A percentile compares a stretch with the other conserved stretches of the same genome.
Evolutionary conservation across 1,140 invertebrate genomes (phyloP).

Genomic region (Halesus radiatus): DNA sequence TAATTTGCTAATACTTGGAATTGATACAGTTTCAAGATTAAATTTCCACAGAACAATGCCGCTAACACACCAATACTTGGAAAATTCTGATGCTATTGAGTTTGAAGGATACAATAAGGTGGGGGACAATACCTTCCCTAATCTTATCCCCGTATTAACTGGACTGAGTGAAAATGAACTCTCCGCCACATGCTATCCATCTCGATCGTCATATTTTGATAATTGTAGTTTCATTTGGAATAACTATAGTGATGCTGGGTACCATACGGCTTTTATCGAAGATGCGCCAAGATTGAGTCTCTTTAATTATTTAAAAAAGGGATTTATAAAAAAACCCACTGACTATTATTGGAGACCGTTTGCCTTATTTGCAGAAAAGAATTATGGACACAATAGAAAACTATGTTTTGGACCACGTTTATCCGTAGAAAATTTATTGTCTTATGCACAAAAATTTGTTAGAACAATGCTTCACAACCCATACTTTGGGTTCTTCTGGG

Average conservation of each 20-base stretch:
- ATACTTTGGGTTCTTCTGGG: conserved; percentile 86
- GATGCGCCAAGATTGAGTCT: conserved; percentile 80
- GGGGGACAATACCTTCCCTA: conserved; percentile 88
- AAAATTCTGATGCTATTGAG: conserved; percentile 75
- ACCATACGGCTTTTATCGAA: conserved; percentile 84
- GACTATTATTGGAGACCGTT: conserved; percentile 88
- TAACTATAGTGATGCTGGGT: conserved; percentile 78
- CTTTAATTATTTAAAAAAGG: conserved; percentile 86
- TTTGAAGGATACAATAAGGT: conserved; percentile 88
- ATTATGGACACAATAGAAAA: conserved; percentile 72
- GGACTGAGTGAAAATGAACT: conserved; percentile 76
- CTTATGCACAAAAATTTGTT: conserved; percentile 74
- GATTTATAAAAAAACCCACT: conserved; percentile 83
- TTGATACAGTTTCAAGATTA: conserved; percentile 88
- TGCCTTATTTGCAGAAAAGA: conserved; percentile 74
- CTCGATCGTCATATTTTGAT: conserved; percentile 66
- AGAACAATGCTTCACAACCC: conserved; percentile 66
- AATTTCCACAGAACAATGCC: conserved; percentile 89
- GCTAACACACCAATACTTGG: conserved; percentile 75
- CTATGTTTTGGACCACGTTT: conserved; percentile 76
- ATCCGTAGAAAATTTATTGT: conserved; percentile 72
- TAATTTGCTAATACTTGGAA: conserved; percentile 84
- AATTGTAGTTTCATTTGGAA: conserved; percentile 87
- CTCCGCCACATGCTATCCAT: conserved; percentile 72
- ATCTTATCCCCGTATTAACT: conserved; percentile 80